phyloP scores from a whole-genome alignment of 2,797 vertebrate species.

The Danio tinwini region DNA sequence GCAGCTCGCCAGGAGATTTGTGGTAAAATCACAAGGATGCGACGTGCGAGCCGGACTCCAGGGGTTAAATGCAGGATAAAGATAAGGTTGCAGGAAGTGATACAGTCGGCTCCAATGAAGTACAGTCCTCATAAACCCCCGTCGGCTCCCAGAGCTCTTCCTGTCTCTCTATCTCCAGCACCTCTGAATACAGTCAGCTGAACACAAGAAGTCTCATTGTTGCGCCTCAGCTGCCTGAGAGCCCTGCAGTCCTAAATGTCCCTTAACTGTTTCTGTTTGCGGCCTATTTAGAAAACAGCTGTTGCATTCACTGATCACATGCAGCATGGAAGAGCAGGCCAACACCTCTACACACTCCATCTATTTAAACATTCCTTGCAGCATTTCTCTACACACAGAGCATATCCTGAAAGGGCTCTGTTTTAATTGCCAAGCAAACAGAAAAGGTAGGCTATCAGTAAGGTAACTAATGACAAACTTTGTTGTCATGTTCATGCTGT shows the following conservation, averaged over 20 bases:
- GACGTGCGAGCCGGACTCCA: constrained; percentile 36
- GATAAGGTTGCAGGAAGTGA: constrained; percentile 62
- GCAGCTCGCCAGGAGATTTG: constrained; percentile 40
- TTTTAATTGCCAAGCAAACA: not conserved
- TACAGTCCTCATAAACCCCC: constrained; percentile 58
- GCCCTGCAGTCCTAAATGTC: constrained; percentile 66
- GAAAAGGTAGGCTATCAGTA: not conserved
- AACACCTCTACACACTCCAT: constrained; percentile 31
- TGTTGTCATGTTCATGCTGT: not conserved
- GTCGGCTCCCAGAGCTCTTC: constrained; percentile 48
- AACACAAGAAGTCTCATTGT: constrained; percentile 80
- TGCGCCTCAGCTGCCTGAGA: constrained; percentile 70
- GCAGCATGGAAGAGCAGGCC: constrained; percentile 68
- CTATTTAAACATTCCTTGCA: not conserved
- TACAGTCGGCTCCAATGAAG: constrained; percentile 60
- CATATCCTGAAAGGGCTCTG: not conserved
- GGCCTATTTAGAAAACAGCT: constrained; percentile 77
- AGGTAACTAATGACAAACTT: not conserved
- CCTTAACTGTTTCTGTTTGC: constrained; percentile 64
- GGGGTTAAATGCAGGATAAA: constrained; percentile 52
- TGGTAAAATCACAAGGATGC: constrained; percentile 39
- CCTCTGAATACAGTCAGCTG: constrained; percentile 56
- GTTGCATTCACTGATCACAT: constrained; percentile 79
- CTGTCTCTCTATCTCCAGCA: constrained; percentile 40
- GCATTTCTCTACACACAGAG: not conserved